Evolutionary conservation across 2,888 invertebrate genomes (phyloP), one percentile per base, ranked within the genome.

Genomic region (Gonocerus acuteangulatus): DNA sequence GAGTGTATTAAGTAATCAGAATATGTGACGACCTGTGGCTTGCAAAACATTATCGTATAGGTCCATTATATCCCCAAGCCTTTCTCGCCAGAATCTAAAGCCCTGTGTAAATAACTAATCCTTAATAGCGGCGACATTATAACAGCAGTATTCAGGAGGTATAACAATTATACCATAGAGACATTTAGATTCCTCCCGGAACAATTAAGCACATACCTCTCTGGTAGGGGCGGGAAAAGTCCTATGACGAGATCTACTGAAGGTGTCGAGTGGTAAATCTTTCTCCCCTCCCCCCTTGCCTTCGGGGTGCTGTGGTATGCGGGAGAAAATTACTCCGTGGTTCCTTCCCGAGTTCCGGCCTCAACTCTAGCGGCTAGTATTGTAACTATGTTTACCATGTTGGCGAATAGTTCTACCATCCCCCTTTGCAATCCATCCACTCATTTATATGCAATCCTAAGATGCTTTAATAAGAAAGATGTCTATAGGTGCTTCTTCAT

Each of bases 201-300:
- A 32, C 49, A 49, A 49, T 49, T 49, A 49, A 42, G 32, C 49
- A 49, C 49, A 49, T 49, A 49, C 49, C 49, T 27, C n/a, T 27
- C 27, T 6, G 27, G 27, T 27, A 9, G 27, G 27, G 27, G 4
- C 9, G 4, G 27, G 27, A 49, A 49, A 34, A 49, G 49, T 23
- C 18, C 49, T 27, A 49, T 49, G 49, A 49, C 49, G 49, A 27
- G 9, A 27, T 9, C 27, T 9, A 4, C 27, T 27, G 49, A 49
- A 32, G 49, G 49, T 18, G 18, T 18, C 16, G 11, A 34, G 49
- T 16, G 27, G 49, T 49, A 49, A 49, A 49, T 49, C 49, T 49
- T 49, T 23, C 49, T 18, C 27, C 32, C 49, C 49, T 32, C 27
- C 27, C 27, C 27, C 19, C 34, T 16, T 48, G 16, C 48, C 11